Conservation (phyloP, 2,888 invertebrate genomes). For the Cheilosia scutellata region DNA sequence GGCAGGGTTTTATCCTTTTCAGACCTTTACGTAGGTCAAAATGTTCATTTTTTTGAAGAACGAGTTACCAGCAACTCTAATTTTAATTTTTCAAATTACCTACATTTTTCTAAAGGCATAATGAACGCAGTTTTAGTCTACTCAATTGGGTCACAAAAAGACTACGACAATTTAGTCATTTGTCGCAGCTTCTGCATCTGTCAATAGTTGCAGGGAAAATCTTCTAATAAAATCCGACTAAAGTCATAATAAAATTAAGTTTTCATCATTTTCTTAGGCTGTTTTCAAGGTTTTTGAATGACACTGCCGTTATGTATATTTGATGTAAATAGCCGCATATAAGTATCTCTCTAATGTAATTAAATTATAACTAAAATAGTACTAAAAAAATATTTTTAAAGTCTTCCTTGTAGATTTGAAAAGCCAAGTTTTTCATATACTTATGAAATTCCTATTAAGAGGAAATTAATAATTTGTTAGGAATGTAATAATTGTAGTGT, state of each 20-base stretch:
- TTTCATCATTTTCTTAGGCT: neutral
- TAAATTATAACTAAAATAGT: neutral
- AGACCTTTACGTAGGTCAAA: too few species aligned
- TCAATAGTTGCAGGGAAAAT: neutral
- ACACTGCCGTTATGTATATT: constrained; percentile 1
- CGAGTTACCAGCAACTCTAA: too few species aligned
- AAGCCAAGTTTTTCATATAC: neutral
- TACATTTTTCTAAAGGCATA: too few species aligned
- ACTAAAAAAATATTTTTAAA: neutral
- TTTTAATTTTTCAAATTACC: too few species aligned
- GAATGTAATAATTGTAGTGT: constrained; percentile 4
- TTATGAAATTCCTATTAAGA: constrained; percentile 36
- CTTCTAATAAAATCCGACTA: neutral
- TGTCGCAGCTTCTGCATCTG: too few species aligned
- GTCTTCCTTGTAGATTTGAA: constrained; percentile 25
- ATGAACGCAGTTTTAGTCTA: too few species aligned
- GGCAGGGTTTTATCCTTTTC: too few species aligned
- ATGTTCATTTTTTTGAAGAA: too few species aligned
- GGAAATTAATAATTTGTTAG: constrained; percentile 7
- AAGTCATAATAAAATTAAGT: neutral
- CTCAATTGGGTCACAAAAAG: too few species aligned
- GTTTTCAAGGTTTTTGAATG: neutral
- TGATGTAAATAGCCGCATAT: constrained; percentile 49
- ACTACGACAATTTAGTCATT: too few species aligned
- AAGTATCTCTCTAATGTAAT: neutral